Evolutionary conservation across 2,113 vertebrate species (phyloP).

Genomic region (Petroica traversi): DNA sequence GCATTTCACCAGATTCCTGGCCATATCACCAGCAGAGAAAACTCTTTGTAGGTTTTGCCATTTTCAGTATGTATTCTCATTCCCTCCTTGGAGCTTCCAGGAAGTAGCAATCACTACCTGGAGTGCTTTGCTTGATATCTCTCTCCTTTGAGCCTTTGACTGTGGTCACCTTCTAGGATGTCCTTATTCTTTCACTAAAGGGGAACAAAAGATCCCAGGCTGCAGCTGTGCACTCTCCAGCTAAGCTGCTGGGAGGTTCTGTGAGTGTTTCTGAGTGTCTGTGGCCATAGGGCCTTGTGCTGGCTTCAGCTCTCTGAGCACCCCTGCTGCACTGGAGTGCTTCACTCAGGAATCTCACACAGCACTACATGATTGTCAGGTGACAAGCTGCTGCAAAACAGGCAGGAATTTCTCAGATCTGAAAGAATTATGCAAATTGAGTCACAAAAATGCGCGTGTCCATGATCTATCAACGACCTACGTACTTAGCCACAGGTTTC

Average conservation of each 20-base stretch:
- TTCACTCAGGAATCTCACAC: too few species aligned
- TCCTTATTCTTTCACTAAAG: neutral
- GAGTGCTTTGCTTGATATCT: neutral
- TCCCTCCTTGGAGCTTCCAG: neutral
- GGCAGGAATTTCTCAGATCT: neutral
- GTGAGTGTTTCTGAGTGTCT: neutral
- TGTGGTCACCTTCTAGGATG: neutral
- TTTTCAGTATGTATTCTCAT: neutral
- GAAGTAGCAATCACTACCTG: neutral
- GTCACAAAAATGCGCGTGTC: neutral
- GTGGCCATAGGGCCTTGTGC: rapidly evolving
- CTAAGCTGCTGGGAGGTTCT: neutral
- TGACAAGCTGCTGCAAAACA: neutral
- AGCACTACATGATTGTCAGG: rapidly evolving
- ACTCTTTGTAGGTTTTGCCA: neutral
- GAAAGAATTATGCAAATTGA: neutral
- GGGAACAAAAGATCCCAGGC: neutral
- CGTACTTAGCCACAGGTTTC: neutral
- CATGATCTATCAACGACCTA: neutral
- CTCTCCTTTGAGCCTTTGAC: neutral
- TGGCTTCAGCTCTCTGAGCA: neutral
- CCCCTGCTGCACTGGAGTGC: rapidly evolving
- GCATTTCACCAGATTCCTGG: neutral
- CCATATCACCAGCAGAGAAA: neutral
- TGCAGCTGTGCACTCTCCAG: neutral